Base-by-base conservation (phyloP, 2,888 invertebrate genomes). In the Mactromeris polynyma region DNA sequence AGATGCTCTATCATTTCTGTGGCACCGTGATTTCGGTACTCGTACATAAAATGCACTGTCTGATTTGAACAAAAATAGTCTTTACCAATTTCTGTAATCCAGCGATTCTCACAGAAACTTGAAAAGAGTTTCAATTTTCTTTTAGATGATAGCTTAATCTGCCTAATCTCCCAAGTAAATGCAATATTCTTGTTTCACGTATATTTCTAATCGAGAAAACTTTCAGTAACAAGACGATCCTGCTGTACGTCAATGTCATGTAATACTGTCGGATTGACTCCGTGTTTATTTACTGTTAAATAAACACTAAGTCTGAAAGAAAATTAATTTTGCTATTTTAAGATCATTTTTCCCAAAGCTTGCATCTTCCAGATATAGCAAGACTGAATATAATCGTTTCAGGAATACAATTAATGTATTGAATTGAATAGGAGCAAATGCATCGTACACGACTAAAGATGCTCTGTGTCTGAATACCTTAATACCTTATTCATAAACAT, bases 261-360 rank as follows among this genome's bases (percentile, higher is more conserved):
- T 78, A 80, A 64, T 33, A 26, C 14, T 42, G 46, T 38, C 26
- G 80, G 87, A 85, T 83, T 90, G 90, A 87, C 90, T 85, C 31
- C 1, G 11, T 90, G 83, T 90, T 90, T 90, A 85, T 90, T 90
- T 88, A 86, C 87, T 78, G 73, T 86, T 81, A 90, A 88, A 85
- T 88, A 86, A 86, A 90, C 81, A 78, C 21, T 31, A 64, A 64
- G 36, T 80, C 73, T 73, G 73, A 33, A 36, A 33, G 26, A 36
- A 73, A 73, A 73, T 33, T 14, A 73, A 33, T 73, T 73, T 73
- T 31, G 73, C 73, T 73, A 73, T 73, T 73, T 73, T 73, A 73
- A 73, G 73, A 73, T 6, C n/a, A 19, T 14, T 73, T 64, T 58
- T 64, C 58, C 26, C 58, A n/a, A 64, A 0, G 58, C 26, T 26